phyloP scores from a whole-genome alignment of 2,797 vertebrate genomes.

The Tarsius wallacei region DNA sequence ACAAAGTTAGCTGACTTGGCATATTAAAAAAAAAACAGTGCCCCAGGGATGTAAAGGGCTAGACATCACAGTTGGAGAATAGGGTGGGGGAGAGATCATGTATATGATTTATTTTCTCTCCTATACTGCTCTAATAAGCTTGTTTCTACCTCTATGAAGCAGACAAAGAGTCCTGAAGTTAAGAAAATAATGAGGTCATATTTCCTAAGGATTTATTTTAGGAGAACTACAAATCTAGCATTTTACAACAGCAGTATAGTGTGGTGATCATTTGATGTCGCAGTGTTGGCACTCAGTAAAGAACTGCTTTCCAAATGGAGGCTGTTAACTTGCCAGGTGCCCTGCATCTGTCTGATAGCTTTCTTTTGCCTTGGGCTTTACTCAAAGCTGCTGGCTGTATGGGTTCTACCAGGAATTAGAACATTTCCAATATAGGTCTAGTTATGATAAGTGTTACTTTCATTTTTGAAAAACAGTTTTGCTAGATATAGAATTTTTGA shows the following conservation, averaged over 20 bases:
- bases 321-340: neutral
- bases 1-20: neutral
- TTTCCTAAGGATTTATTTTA: neutral
- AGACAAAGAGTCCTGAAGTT: neutral
- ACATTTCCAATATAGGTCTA: neutral
- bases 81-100: neutral
- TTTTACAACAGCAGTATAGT: constrained; percentile 6
- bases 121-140: neutral
- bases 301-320: constrained; percentile 16
- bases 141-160: neutral
- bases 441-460: neutral
- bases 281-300: neutral
- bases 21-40: neutral
- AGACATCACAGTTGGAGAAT: neutral
- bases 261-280: constrained; percentile 18
- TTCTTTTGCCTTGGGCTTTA: neutral
- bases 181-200: constrained; percentile 4
- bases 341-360: neutral
- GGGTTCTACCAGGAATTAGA: neutral
- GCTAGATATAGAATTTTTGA: constrained; percentile 1
- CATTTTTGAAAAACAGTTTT: constrained; percentile 25
- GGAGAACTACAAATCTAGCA: constrained; percentile 35
- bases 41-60: neutral
- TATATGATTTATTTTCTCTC: neutral
- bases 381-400: neutral